Evolutionary conservation across 2,888 invertebrate genomes (phyloP).

Genomic region (Hedya salicella): DNA sequence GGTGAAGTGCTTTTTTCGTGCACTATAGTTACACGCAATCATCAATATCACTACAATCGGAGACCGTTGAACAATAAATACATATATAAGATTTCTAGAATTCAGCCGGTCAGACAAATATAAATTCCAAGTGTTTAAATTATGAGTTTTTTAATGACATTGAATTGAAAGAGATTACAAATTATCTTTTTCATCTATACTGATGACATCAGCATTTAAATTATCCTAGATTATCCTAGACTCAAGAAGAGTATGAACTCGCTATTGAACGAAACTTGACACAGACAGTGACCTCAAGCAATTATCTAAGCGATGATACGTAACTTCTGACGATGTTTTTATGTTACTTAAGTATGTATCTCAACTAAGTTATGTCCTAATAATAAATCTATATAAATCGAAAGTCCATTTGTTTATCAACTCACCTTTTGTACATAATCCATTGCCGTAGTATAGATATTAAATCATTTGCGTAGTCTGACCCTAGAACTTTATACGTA

Average conservation of each 20-base stretch:
- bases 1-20: not conserved
- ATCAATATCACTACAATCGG: not conserved
- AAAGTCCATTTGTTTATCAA: too few relatives aligned
- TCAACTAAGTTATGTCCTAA: too few relatives aligned
- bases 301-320: constrained; percentile 22
- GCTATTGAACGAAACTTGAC: constrained; percentile 4
- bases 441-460: too few relatives aligned
- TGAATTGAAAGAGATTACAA: too few relatives aligned
- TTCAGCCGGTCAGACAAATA: not conserved
- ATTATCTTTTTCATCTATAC: too few relatives aligned
- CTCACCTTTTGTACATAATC: too few relatives aligned
- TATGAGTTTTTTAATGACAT: not conserved
- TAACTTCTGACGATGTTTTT: constrained; percentile 16
- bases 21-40: not conserved
- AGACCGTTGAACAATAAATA: not conserved
- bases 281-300: constrained; percentile 27
- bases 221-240: not conserved
- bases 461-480: too few relatives aligned
- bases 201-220: not conserved
- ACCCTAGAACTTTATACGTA: too few relatives aligned
- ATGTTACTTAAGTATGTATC: not conserved
- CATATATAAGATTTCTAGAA: not conserved
- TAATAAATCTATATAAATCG: too few relatives aligned
- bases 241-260: not conserved
- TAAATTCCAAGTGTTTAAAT: not conserved